Conservation (phyloP, 2,888 invertebrate species). For the Quadriops clusia region DNA sequence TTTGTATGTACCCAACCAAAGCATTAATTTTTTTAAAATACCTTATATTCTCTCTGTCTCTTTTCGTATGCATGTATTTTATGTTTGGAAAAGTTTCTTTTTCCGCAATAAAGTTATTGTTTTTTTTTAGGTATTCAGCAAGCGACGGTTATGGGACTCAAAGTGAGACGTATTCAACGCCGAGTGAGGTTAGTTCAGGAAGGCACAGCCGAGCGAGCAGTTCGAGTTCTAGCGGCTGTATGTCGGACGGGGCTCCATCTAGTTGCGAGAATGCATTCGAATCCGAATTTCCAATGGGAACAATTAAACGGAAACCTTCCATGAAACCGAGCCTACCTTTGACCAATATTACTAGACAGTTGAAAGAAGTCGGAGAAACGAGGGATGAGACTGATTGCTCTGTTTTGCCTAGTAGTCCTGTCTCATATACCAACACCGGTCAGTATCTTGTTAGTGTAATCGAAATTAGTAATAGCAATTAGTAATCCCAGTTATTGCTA, state of each 20-base stretch:
- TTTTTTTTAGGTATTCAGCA: constrained; percentile 14
- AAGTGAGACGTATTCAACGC: constrained; percentile 34
- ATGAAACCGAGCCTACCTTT: constrained; percentile 85
- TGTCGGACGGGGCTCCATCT: constrained; percentile 66
- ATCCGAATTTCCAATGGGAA: constrained; percentile 63
- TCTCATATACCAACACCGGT: constrained; percentile 31
- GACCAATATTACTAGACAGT: constrained; percentile 79
- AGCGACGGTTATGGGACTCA: constrained; percentile 36
- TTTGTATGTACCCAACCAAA: no score
- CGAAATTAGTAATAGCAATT: constrained; percentile 2
- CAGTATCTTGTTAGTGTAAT: constrained; percentile 2
- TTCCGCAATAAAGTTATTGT: background rate
- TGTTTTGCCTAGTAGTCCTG: constrained; percentile 25
- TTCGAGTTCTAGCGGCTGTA: constrained; percentile 75
- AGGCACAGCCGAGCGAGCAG: constrained; percentile 69
- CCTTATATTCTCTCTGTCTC: no score
- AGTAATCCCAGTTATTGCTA: background rate
- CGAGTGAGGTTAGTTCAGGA: constrained; percentile 34
- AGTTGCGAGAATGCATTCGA: constrained; percentile 62
- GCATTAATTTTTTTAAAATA: no score
- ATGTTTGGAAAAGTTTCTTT: background rate
- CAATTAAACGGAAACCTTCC: constrained; percentile 85
- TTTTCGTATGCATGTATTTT: constrained; percentile 10
- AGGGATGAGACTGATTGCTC: constrained; percentile 43
- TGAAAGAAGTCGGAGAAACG: constrained; percentile 79